phyloP scores from a whole-genome alignment of 2,113 vertebrate genomes.

The Chamaea fasciata region DNA sequence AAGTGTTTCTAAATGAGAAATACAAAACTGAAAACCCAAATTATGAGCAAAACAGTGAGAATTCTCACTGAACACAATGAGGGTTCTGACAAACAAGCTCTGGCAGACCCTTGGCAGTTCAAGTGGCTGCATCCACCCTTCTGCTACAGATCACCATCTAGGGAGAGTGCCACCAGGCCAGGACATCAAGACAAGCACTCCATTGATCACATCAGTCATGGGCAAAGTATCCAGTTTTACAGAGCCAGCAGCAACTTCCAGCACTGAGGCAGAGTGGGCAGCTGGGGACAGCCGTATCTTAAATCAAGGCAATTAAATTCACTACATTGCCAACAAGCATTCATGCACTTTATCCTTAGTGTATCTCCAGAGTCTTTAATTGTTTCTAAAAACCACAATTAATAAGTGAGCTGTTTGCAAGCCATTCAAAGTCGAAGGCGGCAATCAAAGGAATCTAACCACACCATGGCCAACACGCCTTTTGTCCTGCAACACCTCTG shows the following conservation, averaged over 20 bases:
- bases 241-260: background rate
- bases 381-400: background rate
- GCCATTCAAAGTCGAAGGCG: background rate
- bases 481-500: background rate
- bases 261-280: background rate
- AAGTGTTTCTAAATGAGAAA: constrained; percentile 13
- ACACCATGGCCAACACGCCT: background rate
- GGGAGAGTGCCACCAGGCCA: background rate
- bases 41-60: background rate
- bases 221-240: background rate
- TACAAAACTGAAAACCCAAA: background rate
- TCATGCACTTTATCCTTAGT: background rate
- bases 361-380: background rate
- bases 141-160: background rate
- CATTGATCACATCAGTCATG: background rate
- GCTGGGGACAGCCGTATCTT: background rate
- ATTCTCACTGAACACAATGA: background rate
- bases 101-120: background rate
- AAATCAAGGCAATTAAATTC: background rate
- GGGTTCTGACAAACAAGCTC: background rate
- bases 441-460: background rate
- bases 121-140: background rate
- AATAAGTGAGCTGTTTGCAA: background rate
- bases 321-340: background rate
- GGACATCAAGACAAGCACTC: background rate